Conservation (phyloP, 2,113 vertebrate species). For the Jaculus jaculus region DNA sequence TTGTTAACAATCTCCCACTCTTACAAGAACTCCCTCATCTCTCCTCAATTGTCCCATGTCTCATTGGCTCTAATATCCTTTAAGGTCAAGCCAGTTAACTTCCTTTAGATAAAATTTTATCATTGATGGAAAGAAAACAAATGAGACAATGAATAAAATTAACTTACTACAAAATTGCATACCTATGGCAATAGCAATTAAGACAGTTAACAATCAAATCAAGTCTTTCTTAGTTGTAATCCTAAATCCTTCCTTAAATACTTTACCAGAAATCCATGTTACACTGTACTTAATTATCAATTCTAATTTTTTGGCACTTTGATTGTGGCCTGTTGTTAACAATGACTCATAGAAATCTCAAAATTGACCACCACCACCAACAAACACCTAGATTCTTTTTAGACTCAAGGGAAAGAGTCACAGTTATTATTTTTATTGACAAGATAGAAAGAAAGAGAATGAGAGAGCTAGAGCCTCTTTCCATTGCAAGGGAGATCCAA, state of each 20-base stretch:
- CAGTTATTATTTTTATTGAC: not conserved
- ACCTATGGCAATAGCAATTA: not conserved
- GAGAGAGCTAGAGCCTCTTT: too few species aligned
- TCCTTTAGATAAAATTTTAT: slow-evolving; percentile 50
- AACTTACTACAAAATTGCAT: slow-evolving; percentile 25
- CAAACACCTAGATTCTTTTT: not conserved
- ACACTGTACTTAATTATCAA: not conserved
- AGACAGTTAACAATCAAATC: slow-evolving; percentile 38
- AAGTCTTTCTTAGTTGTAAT: not conserved
- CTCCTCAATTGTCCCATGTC: slow-evolving; percentile 8
- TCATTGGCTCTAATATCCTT: not conserved
- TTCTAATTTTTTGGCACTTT: slow-evolving; percentile 39
- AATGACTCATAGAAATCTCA: not conserved
- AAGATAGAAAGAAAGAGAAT: too few species aligned
- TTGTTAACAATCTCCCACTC: not conserved
- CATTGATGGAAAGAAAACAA: slow-evolving; percentile 28
- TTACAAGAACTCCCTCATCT: slow-evolving; percentile 23
- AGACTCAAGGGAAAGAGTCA: not conserved
- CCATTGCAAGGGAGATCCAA: too few species aligned
- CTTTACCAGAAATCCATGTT: not conserved
- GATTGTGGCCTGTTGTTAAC: not conserved
- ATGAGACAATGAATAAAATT: slow-evolving; percentile 55
- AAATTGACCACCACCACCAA: not conserved
- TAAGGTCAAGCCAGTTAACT: slow-evolving; percentile 38
- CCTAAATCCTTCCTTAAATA: not conserved